phyloP scores from a whole-genome alignment of 1,140 invertebrate species.

The Probaryconus sp. region DNA sequence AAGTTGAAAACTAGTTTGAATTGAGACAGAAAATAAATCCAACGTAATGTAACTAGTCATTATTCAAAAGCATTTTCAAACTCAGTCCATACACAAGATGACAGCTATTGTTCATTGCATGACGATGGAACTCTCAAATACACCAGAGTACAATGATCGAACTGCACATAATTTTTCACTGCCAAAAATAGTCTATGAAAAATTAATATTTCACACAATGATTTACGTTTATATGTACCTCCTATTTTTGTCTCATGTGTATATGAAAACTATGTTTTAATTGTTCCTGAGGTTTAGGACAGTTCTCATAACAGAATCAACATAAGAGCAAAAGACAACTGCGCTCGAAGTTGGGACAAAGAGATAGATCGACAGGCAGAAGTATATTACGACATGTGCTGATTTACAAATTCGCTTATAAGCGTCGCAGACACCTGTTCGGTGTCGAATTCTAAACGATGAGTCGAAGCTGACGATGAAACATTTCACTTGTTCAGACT shows the following conservation, averaged over 20 bases:
- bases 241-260: no score
- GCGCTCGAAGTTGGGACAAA: conserved; percentile 38
- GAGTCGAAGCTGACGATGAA: conserved; percentile 54
- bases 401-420: conserved; percentile 59
- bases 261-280: no score
- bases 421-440: conserved; percentile 60
- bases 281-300: no score
- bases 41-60: conserved; percentile 43
- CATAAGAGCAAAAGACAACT: conserved; percentile 47
- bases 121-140: conserved; percentile 40
- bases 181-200: no score
- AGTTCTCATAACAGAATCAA: conserved; percentile 7
- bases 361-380: conserved; percentile 23
- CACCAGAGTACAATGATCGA: no score
- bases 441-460: conserved; percentile 58
- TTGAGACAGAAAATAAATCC: conserved; percentile 33
- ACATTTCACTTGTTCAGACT: conserved; percentile 54
- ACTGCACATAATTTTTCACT: no score
- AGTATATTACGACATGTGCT: conserved; percentile 47
- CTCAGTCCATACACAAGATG: conserved; percentile 21
- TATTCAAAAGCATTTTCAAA: conserved; percentile 46
- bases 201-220: no score
- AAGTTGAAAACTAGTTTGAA: conserved; percentile 29
- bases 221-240: no score
- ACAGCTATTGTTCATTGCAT: conserved; percentile 26